Evolutionary conservation across 2,888 invertebrate species (phyloP), one percentile per base, ranked within the genome.

Genomic region (Ophion ventricosus): DNA sequence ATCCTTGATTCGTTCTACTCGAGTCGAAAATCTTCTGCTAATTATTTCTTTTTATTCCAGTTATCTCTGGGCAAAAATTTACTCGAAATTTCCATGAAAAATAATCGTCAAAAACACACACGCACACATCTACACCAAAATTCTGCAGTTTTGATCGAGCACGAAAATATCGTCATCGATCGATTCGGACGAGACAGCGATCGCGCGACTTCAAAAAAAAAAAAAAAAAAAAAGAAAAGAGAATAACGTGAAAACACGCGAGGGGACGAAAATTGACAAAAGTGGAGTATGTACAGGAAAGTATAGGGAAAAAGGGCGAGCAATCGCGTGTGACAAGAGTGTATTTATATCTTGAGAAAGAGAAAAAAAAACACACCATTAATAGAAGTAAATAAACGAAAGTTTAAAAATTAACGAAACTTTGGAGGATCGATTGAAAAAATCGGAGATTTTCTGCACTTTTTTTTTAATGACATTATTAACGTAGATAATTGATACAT

Each of bases 401-500:
- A 66, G 54, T 72, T 72, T 59, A 20, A 92, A 92, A 91, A 91
- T 88, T 88, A 88, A n/a, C n/a, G n/a, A n/a, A 89, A 87, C 85
- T 14, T 70, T 56, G 43, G 73, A 78, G 40, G 61, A 78, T 25
- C 26, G 54, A 61, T 54, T 40, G 56, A 23, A 26, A 43, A 57
- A 63, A 69, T 57, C 11, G 70, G 76, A 70, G 29, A 79, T 73
- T 61, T 69, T 56, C 88, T 85, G 91, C 91, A 91, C 91, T 66
- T 35, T 77, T 54, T 66, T 76, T 76, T 29, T 35, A 69, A 59
- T 81, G 89, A 88, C 88, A 90, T 92, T 92, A 92, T 91, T 93
- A 92, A 92, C 92, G 91, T 93, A 93, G 92, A 92, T 93, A 93
- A 93, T 93, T 90, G 92, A 93, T 92, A 92, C 85, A 66, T 49